Percentiles rank a stretch among this genome's conserved stretches.
Conservation (phyloP, 2,113 vertebrate genomes). For the Lophotis ruficrista region DNA sequence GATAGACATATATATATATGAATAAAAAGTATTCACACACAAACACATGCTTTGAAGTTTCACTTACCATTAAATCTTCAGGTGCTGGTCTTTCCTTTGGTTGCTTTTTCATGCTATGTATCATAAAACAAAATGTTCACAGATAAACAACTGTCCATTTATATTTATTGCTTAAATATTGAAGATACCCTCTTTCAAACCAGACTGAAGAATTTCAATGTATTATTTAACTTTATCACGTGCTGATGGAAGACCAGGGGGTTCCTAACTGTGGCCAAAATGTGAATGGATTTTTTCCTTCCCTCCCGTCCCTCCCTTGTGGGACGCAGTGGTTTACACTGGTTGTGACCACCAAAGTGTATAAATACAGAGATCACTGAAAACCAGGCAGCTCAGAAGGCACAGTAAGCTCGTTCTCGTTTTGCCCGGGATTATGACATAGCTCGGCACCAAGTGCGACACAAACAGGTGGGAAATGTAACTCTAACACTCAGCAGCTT, state of each 20-base stretch:
- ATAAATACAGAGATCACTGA: background rate
- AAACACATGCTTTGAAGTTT: background rate
- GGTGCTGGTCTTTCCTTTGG: conserved; percentile 96
- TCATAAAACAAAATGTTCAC: background rate
- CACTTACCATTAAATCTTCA: conserved; percentile 95
- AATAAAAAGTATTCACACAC: background rate
- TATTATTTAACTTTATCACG: background rate
- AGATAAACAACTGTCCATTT: background rate
- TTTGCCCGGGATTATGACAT: background rate
- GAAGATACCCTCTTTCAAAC: background rate
- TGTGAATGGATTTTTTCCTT: background rate
- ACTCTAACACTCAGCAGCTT: background rate
- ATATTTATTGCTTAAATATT: background rate
- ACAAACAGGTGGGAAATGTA: conserved; percentile 27
- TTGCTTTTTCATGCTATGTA: conserved; percentile 89
- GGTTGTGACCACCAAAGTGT: rapidly evolving
- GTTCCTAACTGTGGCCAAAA: background rate
- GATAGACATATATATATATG: background rate
- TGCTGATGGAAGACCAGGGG: background rate
- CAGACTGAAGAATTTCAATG: background rate
- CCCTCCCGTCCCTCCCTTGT: background rate
- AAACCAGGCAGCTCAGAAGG: background rate
- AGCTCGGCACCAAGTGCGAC: background rate
- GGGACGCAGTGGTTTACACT: rapidly evolving
- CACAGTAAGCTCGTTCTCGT: background rate